A percentile compares a stretch with the other conserved stretches of the same genome.
phyloP scores from a whole-genome alignment of 1,140 invertebrate species.

The Planococcus citri region DNA sequence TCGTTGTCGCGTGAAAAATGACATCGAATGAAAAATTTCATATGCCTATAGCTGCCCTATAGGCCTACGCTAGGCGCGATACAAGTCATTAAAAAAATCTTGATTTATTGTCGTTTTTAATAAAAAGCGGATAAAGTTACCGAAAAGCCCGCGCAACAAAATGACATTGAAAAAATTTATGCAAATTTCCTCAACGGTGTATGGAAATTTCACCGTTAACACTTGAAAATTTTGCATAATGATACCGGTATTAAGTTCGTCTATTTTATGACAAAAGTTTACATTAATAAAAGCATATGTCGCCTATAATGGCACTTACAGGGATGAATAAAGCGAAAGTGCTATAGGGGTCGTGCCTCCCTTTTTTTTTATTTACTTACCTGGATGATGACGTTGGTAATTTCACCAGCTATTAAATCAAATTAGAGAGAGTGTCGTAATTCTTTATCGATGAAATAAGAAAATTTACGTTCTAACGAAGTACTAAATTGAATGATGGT shows the following conservation, averaged over 20 bases:
- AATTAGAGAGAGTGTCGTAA: too few relatives aligned
- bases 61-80: too few relatives aligned
- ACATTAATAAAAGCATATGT: neutral
- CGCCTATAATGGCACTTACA: neutral
- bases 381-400: too few relatives aligned
- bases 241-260: neutral
- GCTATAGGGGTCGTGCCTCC: too few relatives aligned
- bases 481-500: too few relatives aligned
- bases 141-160: neutral
- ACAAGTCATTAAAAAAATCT: neutral
- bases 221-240: slow-evolving; percentile 8
- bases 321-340: neutral
- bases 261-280: neutral
- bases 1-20: neutral
- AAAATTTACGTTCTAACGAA: too few relatives aligned
- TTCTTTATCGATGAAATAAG: too few relatives aligned
- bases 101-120: neutral
- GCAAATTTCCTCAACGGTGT: neutral
- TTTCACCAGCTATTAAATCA: too few relatives aligned
- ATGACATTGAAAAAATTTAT: neutral
- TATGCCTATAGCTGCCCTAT: neutral
- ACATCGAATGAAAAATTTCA: neutral
- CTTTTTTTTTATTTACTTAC: too few relatives aligned
- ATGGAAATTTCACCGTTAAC: neutral
- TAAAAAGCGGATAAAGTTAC: neutral